Conservation (phyloP, 2,797 vertebrate genomes). For the Macrochelys suwanniensis region DNA sequence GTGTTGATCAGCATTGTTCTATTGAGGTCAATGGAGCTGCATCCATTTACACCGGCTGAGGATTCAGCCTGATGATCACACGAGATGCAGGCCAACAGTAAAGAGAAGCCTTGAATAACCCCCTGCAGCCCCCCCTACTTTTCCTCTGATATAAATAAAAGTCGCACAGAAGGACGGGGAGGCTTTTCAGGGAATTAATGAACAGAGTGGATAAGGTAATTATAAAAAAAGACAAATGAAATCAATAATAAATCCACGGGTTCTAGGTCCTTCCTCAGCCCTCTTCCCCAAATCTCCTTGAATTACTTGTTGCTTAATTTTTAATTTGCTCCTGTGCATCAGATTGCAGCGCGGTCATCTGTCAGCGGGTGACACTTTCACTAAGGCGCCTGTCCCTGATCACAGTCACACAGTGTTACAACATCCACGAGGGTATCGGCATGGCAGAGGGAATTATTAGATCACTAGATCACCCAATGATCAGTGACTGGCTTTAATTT, state of each 20-base stretch:
- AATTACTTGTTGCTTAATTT: not conserved
- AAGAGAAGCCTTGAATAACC: not conserved
- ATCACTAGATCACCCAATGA: not conserved
- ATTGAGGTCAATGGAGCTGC: not conserved
- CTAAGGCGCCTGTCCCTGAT: not conserved
- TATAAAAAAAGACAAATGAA: constrained; percentile 25
- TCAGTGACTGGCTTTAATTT: not conserved
- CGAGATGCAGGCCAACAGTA: not conserved
- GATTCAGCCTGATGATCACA: not conserved
- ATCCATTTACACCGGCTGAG: not conserved
- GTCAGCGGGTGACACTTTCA: not conserved
- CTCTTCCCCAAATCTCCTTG: not conserved
- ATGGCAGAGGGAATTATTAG: not conserved
- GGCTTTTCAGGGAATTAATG: not conserved
- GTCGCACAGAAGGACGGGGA: not conserved
- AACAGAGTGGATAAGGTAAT: not conserved
- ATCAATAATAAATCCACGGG: not conserved
- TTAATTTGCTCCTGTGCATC: not conserved
- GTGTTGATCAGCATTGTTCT: not conserved
- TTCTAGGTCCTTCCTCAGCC: not conserved
- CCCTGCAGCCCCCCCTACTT: rapidly evolving
- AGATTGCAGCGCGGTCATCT: not conserved
- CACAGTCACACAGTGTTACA: rapidly evolving
- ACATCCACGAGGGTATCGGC: rapidly evolving
- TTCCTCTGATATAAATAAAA: not conserved